A percentile compares a stretch with the other conserved stretches of the same genome.
Conservation (phyloP, 2,113 vertebrate species). For the Solea senegalensis region DNA sequence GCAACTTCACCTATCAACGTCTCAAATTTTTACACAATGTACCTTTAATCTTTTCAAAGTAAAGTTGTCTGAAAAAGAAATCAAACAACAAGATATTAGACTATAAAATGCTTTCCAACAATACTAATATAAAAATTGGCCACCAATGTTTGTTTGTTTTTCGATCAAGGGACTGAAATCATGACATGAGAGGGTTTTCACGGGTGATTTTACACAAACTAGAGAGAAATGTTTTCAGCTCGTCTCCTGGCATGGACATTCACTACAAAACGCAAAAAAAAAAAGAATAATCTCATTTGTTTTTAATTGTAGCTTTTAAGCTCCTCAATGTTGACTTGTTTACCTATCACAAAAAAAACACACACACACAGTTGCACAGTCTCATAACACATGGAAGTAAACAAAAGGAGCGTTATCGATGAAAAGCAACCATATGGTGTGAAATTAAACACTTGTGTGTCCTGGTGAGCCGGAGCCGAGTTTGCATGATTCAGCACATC, state of each 20-base stretch:
- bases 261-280: slow-evolving; percentile 4
- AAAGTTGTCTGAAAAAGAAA: not conserved
- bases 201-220: too few relatives aligned
- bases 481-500: too few relatives aligned
- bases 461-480: too few relatives aligned
- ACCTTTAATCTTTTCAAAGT: not conserved
- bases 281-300: not conserved
- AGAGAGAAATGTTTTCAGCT: slow-evolving; percentile 7
- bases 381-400: slow-evolving; percentile 8
- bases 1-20: too few relatives aligned
- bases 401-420: not conserved
- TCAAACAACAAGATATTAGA: not conserved
- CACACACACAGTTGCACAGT: slow-evolving; percentile 6
- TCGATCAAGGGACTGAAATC: not conserved
- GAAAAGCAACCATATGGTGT: slow-evolving; percentile 8
- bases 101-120: not conserved
- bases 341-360: too few relatives aligned
- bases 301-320: too few relatives aligned
- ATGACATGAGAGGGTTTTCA: too few relatives aligned
- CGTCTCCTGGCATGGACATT: not conserved
- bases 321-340: too few relatives aligned
- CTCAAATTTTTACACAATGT: too few relatives aligned
- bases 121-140: not conserved
- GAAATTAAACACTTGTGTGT: too few relatives aligned
- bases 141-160: not conserved